Conservation (phyloP, 2,113 vertebrate genomes). For the Oryctolagus cuniculus region DNA sequence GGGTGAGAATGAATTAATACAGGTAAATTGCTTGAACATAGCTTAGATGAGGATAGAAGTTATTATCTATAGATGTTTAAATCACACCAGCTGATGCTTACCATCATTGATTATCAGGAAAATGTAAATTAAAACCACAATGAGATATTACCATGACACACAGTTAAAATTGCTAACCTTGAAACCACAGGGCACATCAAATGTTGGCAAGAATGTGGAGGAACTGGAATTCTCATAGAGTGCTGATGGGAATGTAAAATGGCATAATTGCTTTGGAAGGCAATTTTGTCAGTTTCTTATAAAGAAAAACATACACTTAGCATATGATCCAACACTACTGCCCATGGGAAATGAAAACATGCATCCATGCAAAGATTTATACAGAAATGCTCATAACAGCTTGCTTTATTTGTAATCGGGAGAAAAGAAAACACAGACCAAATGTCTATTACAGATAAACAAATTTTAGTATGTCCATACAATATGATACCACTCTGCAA, state of each 20-base stretch:
- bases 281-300: conserved; percentile 26
- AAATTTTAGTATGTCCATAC: background rate
- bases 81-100: background rate
- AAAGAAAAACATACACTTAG: conserved; percentile 24
- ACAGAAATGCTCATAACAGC: background rate
- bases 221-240: background rate
- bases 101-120: background rate
- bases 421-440: background rate
- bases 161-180: background rate
- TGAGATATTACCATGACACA: background rate
- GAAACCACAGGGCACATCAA: background rate
- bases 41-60: background rate
- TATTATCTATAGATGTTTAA: background rate
- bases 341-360: conserved; percentile 36
- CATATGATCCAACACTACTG: background rate
- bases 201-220: background rate
- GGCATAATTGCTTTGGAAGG: background rate
- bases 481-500: background rate
- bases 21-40: background rate
- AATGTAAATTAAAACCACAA: background rate
- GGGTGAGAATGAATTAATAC: background rate
- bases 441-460: background rate
- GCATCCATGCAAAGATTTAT: background rate
- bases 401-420: background rate
- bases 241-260: conserved; percentile 1